phyloP scores from a whole-genome alignment of 2,797 vertebrate genomes.

The Yasuhikotakia modesta region DNA sequence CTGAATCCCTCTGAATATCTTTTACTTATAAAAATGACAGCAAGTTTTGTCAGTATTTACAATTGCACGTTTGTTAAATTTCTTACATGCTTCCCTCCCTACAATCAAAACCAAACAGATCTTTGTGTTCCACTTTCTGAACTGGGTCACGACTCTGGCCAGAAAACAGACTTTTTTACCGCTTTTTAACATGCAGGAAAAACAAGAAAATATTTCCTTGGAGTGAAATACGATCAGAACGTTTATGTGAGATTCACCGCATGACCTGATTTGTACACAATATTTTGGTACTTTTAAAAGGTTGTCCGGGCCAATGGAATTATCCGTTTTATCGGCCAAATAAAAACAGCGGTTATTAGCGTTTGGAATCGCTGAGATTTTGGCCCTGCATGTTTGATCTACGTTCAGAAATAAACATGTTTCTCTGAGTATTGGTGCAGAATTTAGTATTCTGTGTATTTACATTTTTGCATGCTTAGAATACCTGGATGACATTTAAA shows the following conservation, averaged over 20 bases:
- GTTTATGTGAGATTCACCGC: no score
- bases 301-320: no score
- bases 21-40: not conserved
- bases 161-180: not conserved
- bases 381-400: not conserved
- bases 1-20: no score
- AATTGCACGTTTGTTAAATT: conserved; percentile 1
- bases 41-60: conserved; percentile 2
- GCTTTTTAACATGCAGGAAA: not conserved
- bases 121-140: conserved; percentile 4
- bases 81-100: no score
- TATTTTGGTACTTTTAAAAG: no score
- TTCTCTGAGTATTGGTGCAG: not conserved
- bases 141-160: not conserved
- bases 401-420: not conserved
- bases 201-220: not conserved
- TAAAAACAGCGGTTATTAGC: no score
- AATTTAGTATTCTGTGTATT: no score
- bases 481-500: not conserved
- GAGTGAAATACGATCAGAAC: no score
- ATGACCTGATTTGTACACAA: no score
- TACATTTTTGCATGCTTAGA: not conserved
- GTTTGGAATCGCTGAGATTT: not conserved
- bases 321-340: no score
- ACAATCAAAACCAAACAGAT: not conserved